phyloP scores from a whole-genome alignment of 2,888 invertebrate genomes.

The Catocala sponsa region DNA sequence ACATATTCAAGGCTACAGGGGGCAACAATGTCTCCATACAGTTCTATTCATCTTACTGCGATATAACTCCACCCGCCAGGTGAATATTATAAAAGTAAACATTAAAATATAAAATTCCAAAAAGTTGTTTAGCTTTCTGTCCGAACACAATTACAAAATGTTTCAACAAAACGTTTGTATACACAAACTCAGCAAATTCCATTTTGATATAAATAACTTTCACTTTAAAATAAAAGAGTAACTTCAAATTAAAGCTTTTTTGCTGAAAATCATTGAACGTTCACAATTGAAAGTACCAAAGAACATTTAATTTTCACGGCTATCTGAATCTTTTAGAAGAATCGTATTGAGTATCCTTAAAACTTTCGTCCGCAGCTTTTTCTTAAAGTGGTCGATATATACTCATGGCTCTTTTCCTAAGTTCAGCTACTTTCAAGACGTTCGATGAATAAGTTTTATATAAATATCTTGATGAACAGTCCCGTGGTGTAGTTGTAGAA shows the following conservation, averaged over 20 bases:
- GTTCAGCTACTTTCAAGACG: not conserved
- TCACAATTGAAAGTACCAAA: too few species aligned
- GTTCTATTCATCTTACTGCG: slow-evolving; percentile 3
- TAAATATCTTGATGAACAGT: not conserved
- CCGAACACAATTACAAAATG: not conserved
- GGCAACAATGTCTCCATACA: slow-evolving; percentile 1
- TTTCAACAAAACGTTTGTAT: slow-evolving; percentile 1
- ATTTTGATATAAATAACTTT: not conserved
- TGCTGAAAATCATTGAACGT: not conserved
- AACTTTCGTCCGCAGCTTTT: not conserved
- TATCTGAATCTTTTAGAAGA: not conserved
- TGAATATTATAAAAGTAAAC: not conserved
- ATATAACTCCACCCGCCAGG: not conserved
- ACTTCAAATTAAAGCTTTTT: too few species aligned
- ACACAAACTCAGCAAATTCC: not conserved
- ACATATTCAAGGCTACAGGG: not conserved
- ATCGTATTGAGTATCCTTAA: not conserved
- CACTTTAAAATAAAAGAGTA: not conserved
- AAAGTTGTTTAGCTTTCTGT: slow-evolving; percentile 3
- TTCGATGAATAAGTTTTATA: slow-evolving; percentile 2
- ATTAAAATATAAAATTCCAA: not conserved
- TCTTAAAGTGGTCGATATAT: not conserved
- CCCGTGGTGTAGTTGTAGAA: not conserved
- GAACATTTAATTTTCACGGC: too few species aligned
- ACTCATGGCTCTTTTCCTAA: not conserved